A percentile compares a stretch with the other conserved stretches of the same genome.
These are phyloP conservation scores for Oryzias sinensis DNA, from an alignment of 2,797 vertebrate genomes.

Conservation along the genomic window DNA sequence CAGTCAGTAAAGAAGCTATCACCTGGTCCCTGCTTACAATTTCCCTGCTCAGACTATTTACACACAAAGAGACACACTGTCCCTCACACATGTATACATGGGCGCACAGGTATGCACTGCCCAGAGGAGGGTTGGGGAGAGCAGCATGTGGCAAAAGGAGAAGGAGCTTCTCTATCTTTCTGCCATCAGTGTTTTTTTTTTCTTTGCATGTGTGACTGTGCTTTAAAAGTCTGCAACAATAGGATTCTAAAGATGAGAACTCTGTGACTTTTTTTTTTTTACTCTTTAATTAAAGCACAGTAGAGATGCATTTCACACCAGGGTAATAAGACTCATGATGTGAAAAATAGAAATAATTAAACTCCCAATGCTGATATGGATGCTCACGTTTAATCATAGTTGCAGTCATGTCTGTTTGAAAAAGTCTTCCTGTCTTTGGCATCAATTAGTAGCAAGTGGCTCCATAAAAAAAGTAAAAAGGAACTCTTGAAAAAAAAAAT, in stretches of 20 bases:
- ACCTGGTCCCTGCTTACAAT: conserved; percentile 35
- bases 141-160: conserved; percentile 5
- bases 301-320: conserved; percentile 1
- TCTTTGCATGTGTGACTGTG: conserved; percentile 2
- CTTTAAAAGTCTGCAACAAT: conserved; percentile 14
- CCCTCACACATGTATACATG: conserved; percentile 22
- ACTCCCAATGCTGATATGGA: too few relatives aligned
- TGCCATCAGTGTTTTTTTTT: conserved; percentile 4
- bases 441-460: too few relatives aligned
- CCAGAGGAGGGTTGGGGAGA: conserved; percentile 10
- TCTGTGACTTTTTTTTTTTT: conserved; percentile 7
- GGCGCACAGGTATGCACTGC: conserved; percentile 14
- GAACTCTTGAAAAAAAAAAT: too few relatives aligned
- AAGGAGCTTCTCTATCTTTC: conserved; percentile 3
- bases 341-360: not conserved
- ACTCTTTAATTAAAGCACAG: not conserved
- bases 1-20: conserved; percentile 49
- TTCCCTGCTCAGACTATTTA: conserved; percentile 21
- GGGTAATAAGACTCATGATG: conserved; percentile 1
- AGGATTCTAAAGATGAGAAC: conserved; percentile 3
- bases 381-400: too few relatives aligned
- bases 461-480: too few relatives aligned
- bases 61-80: conserved; percentile 13
- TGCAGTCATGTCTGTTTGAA: too few relatives aligned
- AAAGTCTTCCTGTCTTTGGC: too few relatives aligned